These are phyloP conservation scores for Haliclystus octoradiatus DNA, from an alignment of 30 jellyfish, hydroid and myxozoan species.

Conservation along the genomic window DNA sequence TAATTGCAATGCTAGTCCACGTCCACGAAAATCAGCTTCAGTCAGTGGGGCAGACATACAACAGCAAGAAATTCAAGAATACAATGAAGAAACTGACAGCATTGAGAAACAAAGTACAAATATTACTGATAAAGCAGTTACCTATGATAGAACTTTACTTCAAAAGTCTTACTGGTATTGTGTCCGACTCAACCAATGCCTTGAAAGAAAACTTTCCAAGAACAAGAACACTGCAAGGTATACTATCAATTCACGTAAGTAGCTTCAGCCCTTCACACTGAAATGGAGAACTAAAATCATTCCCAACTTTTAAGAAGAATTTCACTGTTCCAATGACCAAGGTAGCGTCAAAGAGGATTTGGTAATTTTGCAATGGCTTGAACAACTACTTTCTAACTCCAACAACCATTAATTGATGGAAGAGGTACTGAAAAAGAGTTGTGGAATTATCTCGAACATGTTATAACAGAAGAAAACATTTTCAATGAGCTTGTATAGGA, in stretches of 20 bases:
- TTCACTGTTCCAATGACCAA: not conserved
- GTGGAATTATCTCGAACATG: not conserved
- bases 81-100: too few relatives aligned
- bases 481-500: not conserved
- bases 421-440: not conserved
- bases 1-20: too few relatives aligned
- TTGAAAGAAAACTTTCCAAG: not conserved
- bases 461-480: not conserved
- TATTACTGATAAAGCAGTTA: too few relatives aligned
- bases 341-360: not conserved
- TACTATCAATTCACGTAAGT: not conserved
- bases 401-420: not conserved
- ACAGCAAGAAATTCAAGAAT: too few relatives aligned
- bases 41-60: too few relatives aligned
- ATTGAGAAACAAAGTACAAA: too few relatives aligned
- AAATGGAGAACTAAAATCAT: not conserved
- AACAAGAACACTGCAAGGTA: too few relatives aligned
- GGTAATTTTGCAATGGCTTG: not conserved
- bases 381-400: not conserved
- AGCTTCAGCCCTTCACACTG: not conserved
- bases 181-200: not conserved
- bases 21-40: too few relatives aligned
- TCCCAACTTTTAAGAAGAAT: not conserved
- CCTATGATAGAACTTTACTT: too few relatives aligned
- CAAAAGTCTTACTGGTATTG: too few relatives aligned